A percentile compares a stretch with the other conserved stretches of the same genome.
These are phyloP conservation scores for Heliocidaris tuberculata DNA, from an alignment of 35 echinoderm and acorn worm species.

Conservation along the genomic window DNA sequence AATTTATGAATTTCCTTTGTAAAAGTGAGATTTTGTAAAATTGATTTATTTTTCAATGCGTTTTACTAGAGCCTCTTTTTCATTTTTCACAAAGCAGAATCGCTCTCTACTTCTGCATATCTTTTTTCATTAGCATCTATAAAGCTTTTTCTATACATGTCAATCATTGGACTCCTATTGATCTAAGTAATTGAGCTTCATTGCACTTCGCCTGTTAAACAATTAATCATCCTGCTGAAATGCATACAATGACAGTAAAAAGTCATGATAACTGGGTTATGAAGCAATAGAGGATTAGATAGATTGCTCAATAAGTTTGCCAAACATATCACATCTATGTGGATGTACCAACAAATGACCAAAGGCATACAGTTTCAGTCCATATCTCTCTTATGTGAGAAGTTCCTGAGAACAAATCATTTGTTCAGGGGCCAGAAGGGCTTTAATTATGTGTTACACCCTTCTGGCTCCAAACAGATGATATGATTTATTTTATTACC, in stretches of 20 bases:
- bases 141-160: neutral
- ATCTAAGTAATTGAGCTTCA: neutral
- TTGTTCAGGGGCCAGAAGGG: too few relatives aligned
- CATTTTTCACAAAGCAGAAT: too few relatives aligned
- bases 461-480: neutral
- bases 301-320: neutral
- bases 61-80: too few relatives aligned
- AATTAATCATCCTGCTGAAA: neutral
- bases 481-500: neutral
- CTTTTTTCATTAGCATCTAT: neutral
- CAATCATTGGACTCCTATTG: neutral
- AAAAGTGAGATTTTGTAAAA: too few relatives aligned
- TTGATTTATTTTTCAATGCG: too few relatives aligned
- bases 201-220: neutral
- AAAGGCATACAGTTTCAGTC: too few relatives aligned
- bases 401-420: too few relatives aligned
- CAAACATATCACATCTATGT: neutral
- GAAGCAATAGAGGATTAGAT: neutral
- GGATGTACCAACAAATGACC: too few relatives aligned
- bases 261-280: neutral
- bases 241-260: neutral
- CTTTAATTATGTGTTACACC: too few relatives aligned
- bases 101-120: too few relatives aligned
- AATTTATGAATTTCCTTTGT: too few relatives aligned
- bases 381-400: too few relatives aligned